A percentile compares a stretch with the other conserved stretches of the same genome.
Evolutionary conservation across 2,888 invertebrate genomes (phyloP).

Genomic region (Abrostola triplasia): DNA sequence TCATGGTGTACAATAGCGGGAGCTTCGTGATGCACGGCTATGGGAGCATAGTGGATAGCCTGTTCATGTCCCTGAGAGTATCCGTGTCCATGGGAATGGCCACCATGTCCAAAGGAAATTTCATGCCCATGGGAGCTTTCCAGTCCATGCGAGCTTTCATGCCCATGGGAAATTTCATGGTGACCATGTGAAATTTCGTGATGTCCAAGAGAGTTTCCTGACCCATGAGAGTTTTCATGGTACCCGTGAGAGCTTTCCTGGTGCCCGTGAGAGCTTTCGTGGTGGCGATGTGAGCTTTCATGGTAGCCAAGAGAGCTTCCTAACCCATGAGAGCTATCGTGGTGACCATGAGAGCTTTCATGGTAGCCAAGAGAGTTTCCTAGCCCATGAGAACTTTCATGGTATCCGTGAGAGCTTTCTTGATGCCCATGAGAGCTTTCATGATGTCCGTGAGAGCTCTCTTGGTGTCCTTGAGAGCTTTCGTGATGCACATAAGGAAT

Average conservation of each 20-base stretch:
- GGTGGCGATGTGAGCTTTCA: background rate
- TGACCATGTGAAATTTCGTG: slow-evolving; percentile 24
- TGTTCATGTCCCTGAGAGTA: slow-evolving; percentile 45
- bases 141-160: slow-evolving; percentile 44
- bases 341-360: slow-evolving; percentile 15
- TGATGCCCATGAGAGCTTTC: slow-evolving; percentile 8
- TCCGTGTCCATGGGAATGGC: slow-evolving; percentile 23
- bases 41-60: slow-evolving; percentile 41
- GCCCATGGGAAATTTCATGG: slow-evolving; percentile 17
- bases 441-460: background rate
- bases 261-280: background rate
- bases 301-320: slow-evolving; percentile 18
- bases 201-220: slow-evolving; percentile 15
- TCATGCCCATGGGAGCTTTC: slow-evolving; percentile 29
- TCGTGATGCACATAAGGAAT: slow-evolving; percentile 44
- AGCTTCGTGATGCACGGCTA: slow-evolving; percentile 48
- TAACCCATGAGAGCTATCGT: slow-evolving; percentile 7
- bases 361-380: slow-evolving; percentile 18
- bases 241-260: slow-evolving; percentile 10
- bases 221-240: slow-evolving; percentile 14
- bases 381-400: slow-evolving; percentile 6
- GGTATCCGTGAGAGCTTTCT: slow-evolving; percentile 11
- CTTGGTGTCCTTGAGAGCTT: slow-evolving; percentile 25
- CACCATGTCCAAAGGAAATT: slow-evolving; percentile 23
- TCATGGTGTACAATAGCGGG: slow-evolving; percentile 44